A percentile compares a stretch with the other conserved stretches of the same genome.
Conservation (phyloP, 2,888 invertebrate genomes). For the Caenorhabditis drosophilae region DNA sequence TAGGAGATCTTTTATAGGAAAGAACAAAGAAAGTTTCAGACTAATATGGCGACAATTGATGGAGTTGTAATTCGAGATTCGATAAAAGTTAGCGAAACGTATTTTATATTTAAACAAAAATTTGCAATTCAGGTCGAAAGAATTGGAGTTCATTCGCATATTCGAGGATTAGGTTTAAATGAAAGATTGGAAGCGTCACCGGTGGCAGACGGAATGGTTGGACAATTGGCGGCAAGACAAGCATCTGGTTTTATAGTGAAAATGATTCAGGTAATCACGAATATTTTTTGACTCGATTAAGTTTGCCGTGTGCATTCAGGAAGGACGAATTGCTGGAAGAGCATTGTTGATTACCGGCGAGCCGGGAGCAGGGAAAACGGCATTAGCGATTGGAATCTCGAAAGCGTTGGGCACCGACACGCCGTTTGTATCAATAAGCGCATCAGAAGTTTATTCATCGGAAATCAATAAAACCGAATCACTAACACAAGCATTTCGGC, state of each 20-base stretch:
- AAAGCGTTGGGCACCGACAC: constrained; percentile 77
- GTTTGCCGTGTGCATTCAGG: too few species aligned
- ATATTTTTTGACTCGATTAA: too few species aligned
- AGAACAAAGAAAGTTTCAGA: too few species aligned
- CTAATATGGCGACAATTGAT: constrained; percentile 47
- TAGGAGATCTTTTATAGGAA: too few species aligned
- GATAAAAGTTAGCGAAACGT: constrained; percentile 37
- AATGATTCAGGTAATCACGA: too few species aligned
- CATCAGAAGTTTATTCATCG: constrained; percentile 94
- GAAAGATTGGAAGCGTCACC: constrained; percentile 88
- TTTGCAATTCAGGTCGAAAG: constrained; percentile 52
- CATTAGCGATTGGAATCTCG: constrained; percentile 84
- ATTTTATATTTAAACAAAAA: background rate
- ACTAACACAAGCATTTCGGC: constrained; percentile 91
- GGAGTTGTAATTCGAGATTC: constrained; percentile 45
- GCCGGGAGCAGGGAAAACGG: constrained; percentile 96
- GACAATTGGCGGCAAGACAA: constrained; percentile 82
- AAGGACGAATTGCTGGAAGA: constrained; percentile 95
- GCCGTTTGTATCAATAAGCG: constrained; percentile 97
- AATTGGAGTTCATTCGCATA: constrained; percentile 91
- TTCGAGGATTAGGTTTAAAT: constrained; percentile 86
- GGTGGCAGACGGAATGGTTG: constrained; percentile 71
- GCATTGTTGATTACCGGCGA: constrained; percentile 93
- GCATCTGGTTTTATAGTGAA: constrained; percentile 93
- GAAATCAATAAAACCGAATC: constrained; percentile 99